phyloP scores from a whole-genome alignment of 2,888 invertebrate species.

The Machimus atricapillus region DNA sequence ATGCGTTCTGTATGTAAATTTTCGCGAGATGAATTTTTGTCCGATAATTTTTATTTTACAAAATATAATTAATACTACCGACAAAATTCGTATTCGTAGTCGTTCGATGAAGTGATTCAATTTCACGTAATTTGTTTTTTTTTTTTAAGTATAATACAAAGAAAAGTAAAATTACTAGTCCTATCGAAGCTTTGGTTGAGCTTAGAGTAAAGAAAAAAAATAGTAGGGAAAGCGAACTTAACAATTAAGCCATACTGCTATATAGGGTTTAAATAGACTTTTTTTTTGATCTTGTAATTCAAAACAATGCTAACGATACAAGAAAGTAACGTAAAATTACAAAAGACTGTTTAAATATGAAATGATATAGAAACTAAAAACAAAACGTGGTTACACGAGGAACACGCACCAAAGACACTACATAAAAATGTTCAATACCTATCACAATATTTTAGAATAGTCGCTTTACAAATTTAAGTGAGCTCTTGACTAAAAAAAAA shows the following conservation, averaged over 20 bases:
- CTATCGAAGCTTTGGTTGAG: slow-evolving; percentile 12
- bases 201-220: not conserved
- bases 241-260: not conserved
- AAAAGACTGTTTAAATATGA: not conserved
- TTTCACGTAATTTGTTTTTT: not conserved
- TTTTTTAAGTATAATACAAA: slow-evolving; percentile 13
- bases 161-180: slow-evolving; percentile 8
- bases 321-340: not conserved
- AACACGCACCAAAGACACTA: slow-evolving; percentile 49
- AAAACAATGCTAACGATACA: not conserved
- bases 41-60: not conserved
- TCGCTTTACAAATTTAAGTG: not conserved
- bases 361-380: not conserved
- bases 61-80: not conserved
- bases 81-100: slow-evolving; percentile 8
- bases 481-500: not conserved
- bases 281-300: not conserved
- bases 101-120: slow-evolving; percentile 12
- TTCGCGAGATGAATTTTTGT: not conserved
- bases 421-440: slow-evolving; percentile 20
- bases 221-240: not conserved
- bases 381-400: slow-evolving; percentile 44
- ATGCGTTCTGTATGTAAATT: not conserved
- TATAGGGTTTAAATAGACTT: not conserved
- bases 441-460: slow-evolving; percentile 36